These are phyloP conservation scores for Lophius piscatorius DNA, from an alignment of 2,113 vertebrate genomes.

Conservation along the genomic window DNA sequence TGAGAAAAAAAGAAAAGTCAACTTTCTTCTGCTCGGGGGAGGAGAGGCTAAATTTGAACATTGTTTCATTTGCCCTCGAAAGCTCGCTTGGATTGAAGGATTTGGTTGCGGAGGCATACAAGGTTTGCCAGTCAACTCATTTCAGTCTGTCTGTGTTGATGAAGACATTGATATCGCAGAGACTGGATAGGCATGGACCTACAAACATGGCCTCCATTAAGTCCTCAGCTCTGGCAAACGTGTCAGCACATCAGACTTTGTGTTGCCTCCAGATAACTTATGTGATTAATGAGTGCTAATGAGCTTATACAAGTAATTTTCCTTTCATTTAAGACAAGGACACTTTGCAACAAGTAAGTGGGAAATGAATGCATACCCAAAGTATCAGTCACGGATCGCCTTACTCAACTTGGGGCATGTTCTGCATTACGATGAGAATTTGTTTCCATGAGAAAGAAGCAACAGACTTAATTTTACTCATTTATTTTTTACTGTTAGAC, in stretches of 20 bases:
- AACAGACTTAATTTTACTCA: not conserved
- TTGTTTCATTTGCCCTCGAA: conserved; percentile 69
- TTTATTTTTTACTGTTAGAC: too few species aligned
- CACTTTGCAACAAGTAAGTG: conserved; percentile 14
- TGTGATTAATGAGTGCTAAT: conserved; percentile 16
- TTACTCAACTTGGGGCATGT: not conserved
- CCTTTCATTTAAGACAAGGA: conserved; percentile 34
- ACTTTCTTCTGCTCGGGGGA: conserved; percentile 53
- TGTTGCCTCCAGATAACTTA: too few species aligned
- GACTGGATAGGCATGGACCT: conserved; percentile 41
- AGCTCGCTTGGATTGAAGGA: conserved; percentile 63
- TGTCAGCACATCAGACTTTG: conserved; percentile 53
- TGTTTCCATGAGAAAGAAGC: not conserved
- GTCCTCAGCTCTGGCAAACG: conserved; percentile 51
- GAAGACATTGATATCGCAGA: conserved; percentile 52
- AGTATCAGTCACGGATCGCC: not conserved
- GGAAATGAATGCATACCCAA: conserved; percentile 12
- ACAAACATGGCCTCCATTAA: conserved; percentile 69
- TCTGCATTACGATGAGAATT: not conserved
- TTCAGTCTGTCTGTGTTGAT: conserved; percentile 34
- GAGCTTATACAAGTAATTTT: conserved; percentile 40
- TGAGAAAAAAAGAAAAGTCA: conserved; percentile 66
- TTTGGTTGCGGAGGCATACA: conserved; percentile 36
- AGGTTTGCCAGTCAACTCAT: conserved; percentile 38
- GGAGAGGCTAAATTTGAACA: conserved; percentile 68